Evolutionary conservation across 2,113 vertebrate species (phyloP), one percentile per base, ranked within the genome.

Genomic region (Oplegnathus fasciatus): DNA sequence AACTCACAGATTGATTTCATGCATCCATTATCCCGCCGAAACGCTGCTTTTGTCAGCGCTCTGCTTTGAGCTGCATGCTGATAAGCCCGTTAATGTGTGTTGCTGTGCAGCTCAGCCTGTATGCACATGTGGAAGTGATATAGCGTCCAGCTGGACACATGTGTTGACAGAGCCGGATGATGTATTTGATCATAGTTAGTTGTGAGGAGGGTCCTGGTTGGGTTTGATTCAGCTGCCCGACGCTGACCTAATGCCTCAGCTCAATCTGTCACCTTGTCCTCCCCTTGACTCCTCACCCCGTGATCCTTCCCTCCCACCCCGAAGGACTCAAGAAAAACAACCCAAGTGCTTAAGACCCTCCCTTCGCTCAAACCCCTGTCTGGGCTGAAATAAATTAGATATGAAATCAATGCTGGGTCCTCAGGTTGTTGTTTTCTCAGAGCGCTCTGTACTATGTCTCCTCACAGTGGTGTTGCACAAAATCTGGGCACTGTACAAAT

Each of bases 191-290:
- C 87, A 76, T 92, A 86, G 91, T 91, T 93, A 91, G 91, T 86
- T 67, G 87, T 76, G 91, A 88, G 90, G 80, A 92, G 84, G 75
- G 73, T 88, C 79, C 83, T 32, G 88, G 87, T 85, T 83, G 71
- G 70, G 87, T 92, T 94, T 92, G 94, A 94, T 94, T 91, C 89
- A 92, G 93, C 93, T 84, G 89, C 80, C 85, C 69, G 68, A 82
- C 80, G 60, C 87, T 95, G 94, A 96, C 95, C 95, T 92, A 88
- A 89, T 92, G 91, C 93, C 94, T 94, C 26, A 2, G 78, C 91
- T 85, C 94, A 92, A 96, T 95, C 94, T 90, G 83, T 95, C 95
- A 95, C 93, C 90, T 94, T 95, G 95, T 93, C 94, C 95, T 94
- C 94, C 91, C 91, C 92, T 94, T 95, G 93, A 95, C 93, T 95